phyloP scores from a whole-genome alignment of 2,797 vertebrate species.

The Graptemys geographica region DNA sequence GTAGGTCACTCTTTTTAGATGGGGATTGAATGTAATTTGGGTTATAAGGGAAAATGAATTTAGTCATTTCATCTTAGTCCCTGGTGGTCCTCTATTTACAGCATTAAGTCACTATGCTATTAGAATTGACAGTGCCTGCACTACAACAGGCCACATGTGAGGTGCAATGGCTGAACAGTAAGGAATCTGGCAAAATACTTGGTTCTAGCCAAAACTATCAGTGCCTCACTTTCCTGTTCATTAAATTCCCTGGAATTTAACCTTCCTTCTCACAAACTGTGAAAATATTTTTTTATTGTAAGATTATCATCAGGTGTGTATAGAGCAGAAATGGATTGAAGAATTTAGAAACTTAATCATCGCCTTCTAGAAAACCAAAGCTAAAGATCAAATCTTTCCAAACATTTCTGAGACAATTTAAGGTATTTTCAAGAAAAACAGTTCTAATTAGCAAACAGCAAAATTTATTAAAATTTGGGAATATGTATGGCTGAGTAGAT shows the following conservation, averaged over 20 bases:
- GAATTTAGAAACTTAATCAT: background rate
- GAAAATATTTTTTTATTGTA: background rate
- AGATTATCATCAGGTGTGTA: background rate
- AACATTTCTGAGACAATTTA: background rate
- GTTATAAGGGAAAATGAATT: background rate
- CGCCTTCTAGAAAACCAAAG: background rate
- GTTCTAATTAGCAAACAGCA: background rate
- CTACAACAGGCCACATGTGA: background rate
- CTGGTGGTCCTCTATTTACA: background rate
- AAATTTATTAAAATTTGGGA: background rate
- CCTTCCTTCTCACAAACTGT: background rate
- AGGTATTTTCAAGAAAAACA: background rate
- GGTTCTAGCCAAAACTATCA: background rate
- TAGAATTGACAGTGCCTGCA: background rate
- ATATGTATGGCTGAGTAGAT: rapidly evolving
- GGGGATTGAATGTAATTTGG: background rate
- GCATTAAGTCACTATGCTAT: background rate
- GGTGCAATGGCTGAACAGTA: background rate
- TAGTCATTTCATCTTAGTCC: background rate
- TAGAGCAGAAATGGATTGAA: background rate
- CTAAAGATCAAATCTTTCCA: background rate
- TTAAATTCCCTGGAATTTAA: background rate
- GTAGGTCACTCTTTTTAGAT: background rate
- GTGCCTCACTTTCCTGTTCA: background rate
- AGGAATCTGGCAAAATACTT: background rate